Conservation (phyloP, 64 coral and sea anemone genomes). For the Pachyseris speciosa region DNA sequence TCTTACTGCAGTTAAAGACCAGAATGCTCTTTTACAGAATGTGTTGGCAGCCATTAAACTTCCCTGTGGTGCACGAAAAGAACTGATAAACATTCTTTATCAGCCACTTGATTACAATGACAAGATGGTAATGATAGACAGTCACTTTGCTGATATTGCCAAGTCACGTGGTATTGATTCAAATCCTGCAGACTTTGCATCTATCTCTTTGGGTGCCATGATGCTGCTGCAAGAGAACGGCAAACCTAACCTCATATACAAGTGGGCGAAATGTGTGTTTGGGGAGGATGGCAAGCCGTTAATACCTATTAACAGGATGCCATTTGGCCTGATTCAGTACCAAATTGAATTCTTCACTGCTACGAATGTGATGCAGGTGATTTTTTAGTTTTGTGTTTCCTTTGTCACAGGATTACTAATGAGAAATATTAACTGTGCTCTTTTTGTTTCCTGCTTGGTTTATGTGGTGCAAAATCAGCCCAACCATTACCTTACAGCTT, state of each 20-base stretch:
- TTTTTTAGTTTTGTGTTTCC: not conserved
- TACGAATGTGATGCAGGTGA: conserved; percentile 73
- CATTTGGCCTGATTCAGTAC: conserved; percentile 75
- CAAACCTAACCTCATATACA: conserved; percentile 41
- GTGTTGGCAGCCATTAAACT: too few relatives aligned
- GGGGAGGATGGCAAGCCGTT: conserved; percentile 21
- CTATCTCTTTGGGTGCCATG: conserved; percentile 20
- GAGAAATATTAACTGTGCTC: not conserved
- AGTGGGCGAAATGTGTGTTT: conserved; percentile 43
- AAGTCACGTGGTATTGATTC: not conserved
- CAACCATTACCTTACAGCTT: too few relatives aligned
- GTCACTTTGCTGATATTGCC: not conserved
- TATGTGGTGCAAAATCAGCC: too few relatives aligned
- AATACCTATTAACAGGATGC: conserved; percentile 54
- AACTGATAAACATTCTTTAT: too few relatives aligned
- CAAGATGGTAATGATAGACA: not conserved
- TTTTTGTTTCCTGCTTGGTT: not conserved
- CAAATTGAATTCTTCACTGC: conserved; percentile 68
- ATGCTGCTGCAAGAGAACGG: not conserved
- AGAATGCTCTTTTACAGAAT: too few relatives aligned
- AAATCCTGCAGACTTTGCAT: not conserved
- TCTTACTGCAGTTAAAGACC: too few relatives aligned
- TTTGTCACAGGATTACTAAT: too few relatives aligned
- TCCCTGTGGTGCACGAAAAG: too few relatives aligned
- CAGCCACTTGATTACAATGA: too few relatives aligned